These are phyloP conservation scores for Kryptopterus vitreolus DNA, from an alignment of 2,797 vertebrate species.

Conservation along the genomic window DNA sequence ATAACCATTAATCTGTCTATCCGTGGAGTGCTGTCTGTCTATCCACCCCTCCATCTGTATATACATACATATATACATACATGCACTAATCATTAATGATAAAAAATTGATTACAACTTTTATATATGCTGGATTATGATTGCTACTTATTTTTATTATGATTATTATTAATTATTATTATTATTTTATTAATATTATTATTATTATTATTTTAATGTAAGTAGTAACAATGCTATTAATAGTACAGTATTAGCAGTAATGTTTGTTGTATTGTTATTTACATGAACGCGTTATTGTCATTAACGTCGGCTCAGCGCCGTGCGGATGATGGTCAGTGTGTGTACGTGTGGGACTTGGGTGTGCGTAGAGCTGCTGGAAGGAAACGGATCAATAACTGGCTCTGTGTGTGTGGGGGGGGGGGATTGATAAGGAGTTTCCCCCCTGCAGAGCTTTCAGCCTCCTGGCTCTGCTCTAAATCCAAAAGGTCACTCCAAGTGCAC, in stretches of 20 bases:
- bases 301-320: neutral
- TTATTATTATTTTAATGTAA: neutral
- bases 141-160: no score
- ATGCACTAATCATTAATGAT: no score
- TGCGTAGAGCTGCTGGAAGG: constrained; percentile 2
- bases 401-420: constrained; percentile 6
- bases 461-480: constrained; percentile 4
- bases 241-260: neutral
- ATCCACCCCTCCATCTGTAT: neutral
- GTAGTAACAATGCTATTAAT: neutral
- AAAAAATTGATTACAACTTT: no score
- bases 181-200: no score
- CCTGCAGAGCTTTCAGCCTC: neutral
- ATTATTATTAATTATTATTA: no score
- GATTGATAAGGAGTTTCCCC: constrained; percentile 34
- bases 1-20: neutral
- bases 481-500: constrained; percentile 29
- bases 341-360: neutral
- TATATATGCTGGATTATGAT: no score
- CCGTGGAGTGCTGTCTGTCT: no score
- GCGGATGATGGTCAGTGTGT: neutral
- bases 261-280: neutral
- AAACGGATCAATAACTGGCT: constrained; percentile 42
- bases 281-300: neutral
- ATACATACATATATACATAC: neutral